A percentile compares a stretch with the other conserved stretches of the same genome.
phyloP scores from a whole-genome alignment of 2,797 vertebrate genomes.

The Aselliscus stoliczkanus region DNA sequence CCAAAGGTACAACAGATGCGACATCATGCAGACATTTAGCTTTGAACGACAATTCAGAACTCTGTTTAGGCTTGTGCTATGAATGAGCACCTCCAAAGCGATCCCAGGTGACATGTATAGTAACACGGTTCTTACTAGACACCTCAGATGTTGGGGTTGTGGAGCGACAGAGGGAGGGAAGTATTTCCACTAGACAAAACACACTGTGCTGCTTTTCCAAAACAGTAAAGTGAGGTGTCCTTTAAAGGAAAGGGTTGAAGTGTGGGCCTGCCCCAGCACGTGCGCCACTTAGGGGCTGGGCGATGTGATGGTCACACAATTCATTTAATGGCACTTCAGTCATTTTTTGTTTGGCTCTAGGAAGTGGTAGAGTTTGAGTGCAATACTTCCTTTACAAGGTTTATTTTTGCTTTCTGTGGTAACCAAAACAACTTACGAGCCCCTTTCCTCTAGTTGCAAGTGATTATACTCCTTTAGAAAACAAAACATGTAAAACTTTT shows the following conservation, averaged over 20 bases:
- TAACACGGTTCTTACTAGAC: constrained; percentile 77
- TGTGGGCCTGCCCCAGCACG: constrained; percentile 9
- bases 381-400: constrained; percentile 51
- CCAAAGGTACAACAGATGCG: constrained; percentile 84
- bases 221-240: constrained; percentile 78
- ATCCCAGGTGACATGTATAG: constrained; percentile 69
- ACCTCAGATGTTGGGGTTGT: constrained; percentile 66
- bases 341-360: constrained; percentile 74
- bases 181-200: constrained; percentile 76
- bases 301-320: constrained; percentile 75
- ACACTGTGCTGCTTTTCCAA: constrained; percentile 74
- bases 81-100: constrained; percentile 81
- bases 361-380: constrained; percentile 71
- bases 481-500: constrained; percentile 6
- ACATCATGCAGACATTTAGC: constrained; percentile 87
- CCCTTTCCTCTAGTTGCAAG: constrained; percentile 11
- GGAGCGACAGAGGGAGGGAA: constrained; percentile 68
- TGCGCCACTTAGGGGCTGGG: constrained; percentile 67
- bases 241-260: constrained; percentile 48
- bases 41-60: constrained; percentile 82
- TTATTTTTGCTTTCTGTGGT: constrained; percentile 18
- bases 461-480: neutral
- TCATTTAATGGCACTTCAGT: constrained; percentile 81
- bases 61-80: constrained; percentile 84
- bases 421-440: constrained; percentile 19